Conservation (phyloP, 2,888 invertebrate genomes). For the Campaea margaritaria region DNA sequence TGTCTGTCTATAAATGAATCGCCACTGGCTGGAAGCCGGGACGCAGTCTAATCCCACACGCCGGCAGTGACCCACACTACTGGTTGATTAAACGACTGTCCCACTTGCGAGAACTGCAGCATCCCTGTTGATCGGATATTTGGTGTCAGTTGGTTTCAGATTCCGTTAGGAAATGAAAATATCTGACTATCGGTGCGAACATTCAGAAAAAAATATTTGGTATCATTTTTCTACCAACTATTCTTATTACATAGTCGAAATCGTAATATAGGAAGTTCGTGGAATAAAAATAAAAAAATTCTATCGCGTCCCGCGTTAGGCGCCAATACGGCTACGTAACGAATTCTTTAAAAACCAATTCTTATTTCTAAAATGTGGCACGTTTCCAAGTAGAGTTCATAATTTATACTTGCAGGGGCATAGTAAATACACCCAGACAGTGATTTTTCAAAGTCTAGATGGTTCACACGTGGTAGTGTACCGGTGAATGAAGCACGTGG, state of each 20-base stretch:
- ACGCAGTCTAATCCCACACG: slow-evolving; percentile 34
- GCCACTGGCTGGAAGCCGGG: background rate
- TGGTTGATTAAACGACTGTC: slow-evolving; percentile 47
- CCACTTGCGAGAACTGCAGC: slow-evolving; percentile 44
- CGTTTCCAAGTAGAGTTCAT: slow-evolving; percentile 31
- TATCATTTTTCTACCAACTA: slow-evolving; percentile 8
- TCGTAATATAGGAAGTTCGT: slow-evolving; percentile 7
- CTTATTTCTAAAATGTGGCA: slow-evolving; percentile 27
- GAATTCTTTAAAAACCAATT: slow-evolving; percentile 23
- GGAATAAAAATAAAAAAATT: slow-evolving; percentile 2
- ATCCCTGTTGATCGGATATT: slow-evolving; percentile 42
- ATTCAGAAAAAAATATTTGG: slow-evolving; percentile 3
- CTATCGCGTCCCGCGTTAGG: slow-evolving; percentile 37
- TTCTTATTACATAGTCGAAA: slow-evolving; percentile 11
- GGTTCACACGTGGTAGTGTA: slow-evolving; percentile 56
- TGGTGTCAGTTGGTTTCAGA: slow-evolving; percentile 49
- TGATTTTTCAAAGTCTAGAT: slow-evolving; percentile 46
- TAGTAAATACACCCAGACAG: slow-evolving; percentile 30
- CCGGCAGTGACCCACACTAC: slow-evolving; percentile 32
- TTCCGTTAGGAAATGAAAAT: slow-evolving; percentile 38
- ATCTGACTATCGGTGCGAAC: slow-evolving; percentile 9
- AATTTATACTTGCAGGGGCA: slow-evolving; percentile 19
- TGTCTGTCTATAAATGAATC: background rate
- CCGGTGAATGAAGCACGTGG: slow-evolving; percentile 75
- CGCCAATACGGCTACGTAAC: slow-evolving; percentile 42